Evolutionary conservation across 2,888 invertebrate genomes (phyloP).

Genomic region (Ophioninae sp.): DNA sequence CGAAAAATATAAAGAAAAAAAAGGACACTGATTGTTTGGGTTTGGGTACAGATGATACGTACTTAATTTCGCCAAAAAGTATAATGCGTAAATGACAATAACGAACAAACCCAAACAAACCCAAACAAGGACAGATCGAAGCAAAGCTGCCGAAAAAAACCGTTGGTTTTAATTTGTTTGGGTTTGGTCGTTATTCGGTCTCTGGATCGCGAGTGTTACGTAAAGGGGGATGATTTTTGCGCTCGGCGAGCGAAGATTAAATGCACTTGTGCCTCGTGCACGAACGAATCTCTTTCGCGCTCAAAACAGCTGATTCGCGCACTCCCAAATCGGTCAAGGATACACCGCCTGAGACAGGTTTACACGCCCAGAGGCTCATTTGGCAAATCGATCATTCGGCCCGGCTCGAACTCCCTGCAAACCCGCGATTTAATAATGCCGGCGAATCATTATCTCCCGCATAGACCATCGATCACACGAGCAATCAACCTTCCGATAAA

Average conservation of each 20-base stretch:
- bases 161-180: neutral
- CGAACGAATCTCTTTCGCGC: conserved; percentile 31
- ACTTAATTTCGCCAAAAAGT: too few species aligned
- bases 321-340: conserved; percentile 61
- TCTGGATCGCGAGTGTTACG: conserved; percentile 1
- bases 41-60: too few species aligned
- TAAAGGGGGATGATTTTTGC: conserved; percentile 20
- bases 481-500: neutral
- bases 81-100: too few species aligned
- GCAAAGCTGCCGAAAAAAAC: too few species aligned
- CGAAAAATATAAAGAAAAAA: too few species aligned
- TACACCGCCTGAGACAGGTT: conserved; percentile 47
- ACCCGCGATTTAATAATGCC: neutral
- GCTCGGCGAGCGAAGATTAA: conserved; percentile 8
- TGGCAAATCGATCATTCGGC: conserved; percentile 56
- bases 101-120: too few species aligned
- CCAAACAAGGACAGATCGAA: too few species aligned
- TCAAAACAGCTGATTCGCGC: conserved; percentile 54
- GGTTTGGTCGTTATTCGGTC: neutral
- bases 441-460: neutral
- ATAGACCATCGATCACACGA: neutral
- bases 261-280: conserved; percentile 2
- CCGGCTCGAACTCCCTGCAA: conserved; percentile 23
- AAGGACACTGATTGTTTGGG: too few species aligned
- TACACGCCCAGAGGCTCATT: conserved; percentile 39